These are phyloP conservation scores for Monopterus albus DNA, from an alignment of 2,113 vertebrate genomes.

Conservation along the genomic window DNA sequence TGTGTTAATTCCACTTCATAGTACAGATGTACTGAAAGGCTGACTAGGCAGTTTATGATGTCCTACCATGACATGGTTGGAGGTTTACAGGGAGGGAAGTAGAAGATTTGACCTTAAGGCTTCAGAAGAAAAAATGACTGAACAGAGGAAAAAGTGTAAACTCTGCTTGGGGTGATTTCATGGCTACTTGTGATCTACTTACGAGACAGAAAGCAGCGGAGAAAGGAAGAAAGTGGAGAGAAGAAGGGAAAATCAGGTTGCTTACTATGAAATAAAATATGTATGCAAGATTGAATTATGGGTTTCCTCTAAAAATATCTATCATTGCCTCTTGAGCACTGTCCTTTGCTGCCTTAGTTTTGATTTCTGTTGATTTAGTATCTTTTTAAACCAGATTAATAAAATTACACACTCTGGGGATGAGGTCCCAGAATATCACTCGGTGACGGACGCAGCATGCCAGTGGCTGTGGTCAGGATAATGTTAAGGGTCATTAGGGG, in stretches of 20 bases:
- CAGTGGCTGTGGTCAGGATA: too few relatives aligned
- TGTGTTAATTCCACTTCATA: slow-evolving; percentile 5
- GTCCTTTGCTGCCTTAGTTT: too few relatives aligned
- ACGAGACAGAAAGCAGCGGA: slow-evolving; percentile 6
- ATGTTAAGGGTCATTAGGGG: too few relatives aligned
- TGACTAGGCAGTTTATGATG: slow-evolving; percentile 21
- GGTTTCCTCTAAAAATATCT: too few relatives aligned
- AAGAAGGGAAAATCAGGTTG: neutral
- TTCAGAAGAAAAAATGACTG: slow-evolving; percentile 43
- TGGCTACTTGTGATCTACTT: slow-evolving; percentile 39
- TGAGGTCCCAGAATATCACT: too few relatives aligned
- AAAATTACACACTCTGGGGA: too few relatives aligned
- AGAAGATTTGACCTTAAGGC: slow-evolving; percentile 46
- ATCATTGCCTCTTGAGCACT: too few relatives aligned
- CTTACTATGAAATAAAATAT: too few relatives aligned
- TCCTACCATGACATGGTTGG: neutral
- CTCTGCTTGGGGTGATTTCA: slow-evolving; percentile 40
- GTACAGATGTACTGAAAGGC: slow-evolving; percentile 10
- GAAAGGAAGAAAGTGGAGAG: neutral
- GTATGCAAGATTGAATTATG: too few relatives aligned
- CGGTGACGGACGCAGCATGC: too few relatives aligned
- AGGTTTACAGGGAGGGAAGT: slow-evolving; percentile 45
- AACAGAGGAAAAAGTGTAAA: slow-evolving; percentile 53
- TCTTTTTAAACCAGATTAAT: too few relatives aligned
- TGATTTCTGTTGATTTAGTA: too few relatives aligned